These are phyloP conservation scores for Saxidomus purpurata DNA, from an alignment of 1,140 invertebrate genomes.

Conservation along the genomic window DNA sequence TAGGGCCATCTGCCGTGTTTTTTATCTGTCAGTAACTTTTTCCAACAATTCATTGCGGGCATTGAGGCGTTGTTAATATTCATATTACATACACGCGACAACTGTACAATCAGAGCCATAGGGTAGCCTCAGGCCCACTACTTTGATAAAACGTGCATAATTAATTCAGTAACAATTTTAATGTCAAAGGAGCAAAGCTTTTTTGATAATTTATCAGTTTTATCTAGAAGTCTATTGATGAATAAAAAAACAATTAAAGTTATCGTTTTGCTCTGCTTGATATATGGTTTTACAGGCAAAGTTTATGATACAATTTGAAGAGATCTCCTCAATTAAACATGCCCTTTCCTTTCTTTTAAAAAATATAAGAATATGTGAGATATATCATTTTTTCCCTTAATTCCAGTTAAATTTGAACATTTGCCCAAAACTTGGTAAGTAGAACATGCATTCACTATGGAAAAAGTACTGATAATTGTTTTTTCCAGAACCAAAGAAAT, in stretches of 20 bases:
- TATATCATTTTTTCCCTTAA: too few species aligned
- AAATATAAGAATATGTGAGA: too few species aligned
- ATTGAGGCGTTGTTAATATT: constrained; percentile 39
- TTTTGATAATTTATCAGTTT: constrained; percentile 48
- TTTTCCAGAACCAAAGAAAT: too few species aligned
- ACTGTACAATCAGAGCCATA: constrained; percentile 13
- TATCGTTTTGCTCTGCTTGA: constrained; percentile 13
- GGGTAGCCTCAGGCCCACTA: background rate
- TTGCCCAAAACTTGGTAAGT: too few species aligned
- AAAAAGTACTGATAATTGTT: too few species aligned
- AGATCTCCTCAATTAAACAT: background rate
- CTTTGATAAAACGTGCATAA: constrained; percentile 49
- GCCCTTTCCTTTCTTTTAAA: background rate
- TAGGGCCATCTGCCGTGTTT: constrained; percentile 54
- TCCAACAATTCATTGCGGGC: constrained; percentile 14
- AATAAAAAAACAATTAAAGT: constrained; percentile 9
- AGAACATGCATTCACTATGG: too few species aligned
- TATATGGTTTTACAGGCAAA: background rate
- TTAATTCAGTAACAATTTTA: constrained; percentile 37
- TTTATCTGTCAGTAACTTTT: constrained; percentile 46
- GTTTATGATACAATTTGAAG: background rate
- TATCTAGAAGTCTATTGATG: constrained; percentile 6
- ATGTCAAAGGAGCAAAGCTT: constrained; percentile 18
- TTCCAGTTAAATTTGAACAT: too few species aligned
- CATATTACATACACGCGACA: constrained; percentile 56